phyloP scores from a whole-genome alignment of 2,888 invertebrate species.

The Mayetiola destructor region DNA sequence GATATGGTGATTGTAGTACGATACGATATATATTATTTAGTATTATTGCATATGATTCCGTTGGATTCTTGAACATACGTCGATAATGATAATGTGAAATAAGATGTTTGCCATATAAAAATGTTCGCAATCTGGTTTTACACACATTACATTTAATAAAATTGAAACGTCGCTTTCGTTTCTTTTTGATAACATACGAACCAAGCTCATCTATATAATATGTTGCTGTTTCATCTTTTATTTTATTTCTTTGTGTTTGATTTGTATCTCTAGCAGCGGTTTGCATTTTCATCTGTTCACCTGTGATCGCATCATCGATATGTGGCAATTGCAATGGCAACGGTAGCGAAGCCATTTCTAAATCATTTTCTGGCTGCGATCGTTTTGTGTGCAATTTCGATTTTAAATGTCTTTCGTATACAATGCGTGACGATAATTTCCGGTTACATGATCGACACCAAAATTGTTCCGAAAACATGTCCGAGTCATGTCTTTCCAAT shows the following conservation, averaged over 20 bases:
- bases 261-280: not conserved
- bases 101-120: constrained; percentile 67
- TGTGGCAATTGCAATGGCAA: not conserved
- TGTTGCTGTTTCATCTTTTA: constrained; percentile 22
- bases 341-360: constrained; percentile 42
- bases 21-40: constrained; percentile 63
- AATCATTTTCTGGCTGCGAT: constrained; percentile 49
- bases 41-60: constrained; percentile 47
- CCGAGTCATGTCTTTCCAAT: constrained; percentile 33
- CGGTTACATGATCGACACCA: constrained; percentile 74
- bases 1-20: constrained; percentile 68
- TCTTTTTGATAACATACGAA: constrained; percentile 28
- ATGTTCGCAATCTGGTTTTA: constrained; percentile 48
- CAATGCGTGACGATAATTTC: constrained; percentile 52
- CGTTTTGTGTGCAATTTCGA: constrained; percentile 57
- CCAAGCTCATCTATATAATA: constrained; percentile 4
- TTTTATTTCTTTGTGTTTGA: constrained; percentile 28
- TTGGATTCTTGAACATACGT: constrained; percentile 46
- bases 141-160: constrained; percentile 58
- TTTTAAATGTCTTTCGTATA: constrained; percentile 62
- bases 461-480: constrained; percentile 41
- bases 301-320: not conserved
- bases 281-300: not conserved
- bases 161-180: constrained; percentile 42
- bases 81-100: constrained; percentile 75